A percentile compares a stretch with the other conserved stretches of the same genome.
Evolutionary conservation across 2,888 invertebrate species (phyloP).

Genomic region (Dermolepida albohirtum): DNA sequence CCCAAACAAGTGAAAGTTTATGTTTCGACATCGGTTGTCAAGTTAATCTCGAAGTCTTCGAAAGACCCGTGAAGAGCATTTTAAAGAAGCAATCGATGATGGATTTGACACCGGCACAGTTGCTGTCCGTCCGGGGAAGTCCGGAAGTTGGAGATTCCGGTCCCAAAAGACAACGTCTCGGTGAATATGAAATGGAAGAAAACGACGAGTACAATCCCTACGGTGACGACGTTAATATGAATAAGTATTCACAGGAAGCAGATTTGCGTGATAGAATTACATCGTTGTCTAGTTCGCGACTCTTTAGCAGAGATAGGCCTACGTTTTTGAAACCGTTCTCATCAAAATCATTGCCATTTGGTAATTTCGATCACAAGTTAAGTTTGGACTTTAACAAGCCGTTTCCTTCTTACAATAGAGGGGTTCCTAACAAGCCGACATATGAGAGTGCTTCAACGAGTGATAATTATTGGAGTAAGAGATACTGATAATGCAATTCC

Average conservation of each 20-base stretch:
- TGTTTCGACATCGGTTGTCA: too few species aligned
- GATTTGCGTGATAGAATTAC: neutral
- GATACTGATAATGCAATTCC: too few species aligned
- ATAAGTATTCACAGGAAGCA: neutral
- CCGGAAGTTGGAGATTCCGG: neutral
- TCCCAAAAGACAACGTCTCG: neutral
- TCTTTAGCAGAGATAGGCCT: neutral
- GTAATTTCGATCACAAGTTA: slow-evolving; percentile 2
- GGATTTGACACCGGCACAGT: too few species aligned
- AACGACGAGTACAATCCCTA: neutral
- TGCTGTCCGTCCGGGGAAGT: too few species aligned
- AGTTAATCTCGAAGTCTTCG: too few species aligned
- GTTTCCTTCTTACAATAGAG: too few species aligned
- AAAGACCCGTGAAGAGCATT: too few species aligned
- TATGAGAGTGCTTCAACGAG: too few species aligned
- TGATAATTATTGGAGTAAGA: too few species aligned
- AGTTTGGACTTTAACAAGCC: neutral
- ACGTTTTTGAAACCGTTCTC: neutral
- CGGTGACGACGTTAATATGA: neutral
- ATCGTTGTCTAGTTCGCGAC: neutral
- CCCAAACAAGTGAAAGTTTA: too few species aligned
- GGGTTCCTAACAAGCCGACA: too few species aligned
- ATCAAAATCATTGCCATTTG: neutral
- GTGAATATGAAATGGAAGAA: neutral
- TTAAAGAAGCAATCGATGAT: too few species aligned